Percentiles rank a stretch among this genome's conserved stretches.
Evolutionary conservation across 2,113 vertebrate genomes (phyloP).

Genomic region (Megalops atlanticus): DNA sequence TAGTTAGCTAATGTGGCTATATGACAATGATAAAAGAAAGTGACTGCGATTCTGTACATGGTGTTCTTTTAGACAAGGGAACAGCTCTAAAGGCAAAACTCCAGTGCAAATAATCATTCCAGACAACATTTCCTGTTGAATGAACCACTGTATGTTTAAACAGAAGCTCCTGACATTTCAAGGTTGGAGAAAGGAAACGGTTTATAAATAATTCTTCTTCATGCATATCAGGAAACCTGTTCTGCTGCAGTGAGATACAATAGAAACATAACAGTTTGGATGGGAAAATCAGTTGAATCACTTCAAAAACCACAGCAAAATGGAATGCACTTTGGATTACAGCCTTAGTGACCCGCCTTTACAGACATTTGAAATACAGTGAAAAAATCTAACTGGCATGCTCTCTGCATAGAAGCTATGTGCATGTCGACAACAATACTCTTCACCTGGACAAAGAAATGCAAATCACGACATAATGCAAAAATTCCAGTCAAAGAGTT

Average conservation of each 20-base stretch:
- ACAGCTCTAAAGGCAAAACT: neutral
- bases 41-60: neutral
- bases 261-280: neutral
- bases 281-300: neutral
- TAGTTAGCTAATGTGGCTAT: no score
- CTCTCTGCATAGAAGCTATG: no score
- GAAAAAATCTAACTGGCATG: no score
- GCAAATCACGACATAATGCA: neutral
- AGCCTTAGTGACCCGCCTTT: no score
- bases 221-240: neutral
- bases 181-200: neutral
- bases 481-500: neutral
- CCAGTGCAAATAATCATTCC: neutral
- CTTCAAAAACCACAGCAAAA: no score
- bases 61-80: neutral
- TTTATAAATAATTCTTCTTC: slow-evolving; percentile 2
- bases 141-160: neutral
- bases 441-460: no score
- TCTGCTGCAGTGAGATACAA: neutral
- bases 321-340: neutral
- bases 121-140: neutral
- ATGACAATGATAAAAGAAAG: neutral
- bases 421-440: no score
- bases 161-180: slow-evolving; percentile 3
- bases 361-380: no score